Base-by-base conservation (phyloP, 2,797 vertebrate genomes). In the Scolopax rusticola region DNA sequence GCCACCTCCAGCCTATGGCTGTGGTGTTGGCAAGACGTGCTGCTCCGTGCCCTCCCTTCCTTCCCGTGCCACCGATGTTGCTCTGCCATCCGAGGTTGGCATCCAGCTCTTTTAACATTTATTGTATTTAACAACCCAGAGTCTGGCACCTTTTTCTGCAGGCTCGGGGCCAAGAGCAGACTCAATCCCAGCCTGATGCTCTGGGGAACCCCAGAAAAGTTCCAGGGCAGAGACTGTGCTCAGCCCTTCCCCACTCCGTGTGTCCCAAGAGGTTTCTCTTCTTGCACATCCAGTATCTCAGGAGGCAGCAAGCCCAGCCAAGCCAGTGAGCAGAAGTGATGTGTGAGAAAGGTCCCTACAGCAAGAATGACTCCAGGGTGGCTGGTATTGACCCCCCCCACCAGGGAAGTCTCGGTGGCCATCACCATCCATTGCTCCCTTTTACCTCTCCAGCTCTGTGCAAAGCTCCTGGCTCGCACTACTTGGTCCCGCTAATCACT, bases 11-110 rank as follows among this genome's bases (percentile, higher is more conserved):
- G 59, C 45, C 18, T 4, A 4, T 4, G 25, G 75, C 54, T 80
- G 38, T 0, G 0, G 53, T 14, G 20, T 30, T 36, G 21, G 73
- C 25, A 50, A 48, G 32, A 47, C 0, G 0, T 15, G 69, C 43
- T 23, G 19, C 61, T 28, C 45, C 0, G 0, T 41, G 38, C 23
- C 25, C 48, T 85, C 60, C 60, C 53, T 81, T 56, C 60, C 53
- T 81, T n/a, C 65, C 57, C 0, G 0, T 2, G 0, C 53, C 11
- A 2, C 51, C 28, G 64, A 4, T 56, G 80, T 27, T 78, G 61
- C 74, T 74, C 41, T 89, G 91, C 75, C n/a, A 1, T 14, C 54
- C 0, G 0, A 43, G 57, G 41, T 1, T 89, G 71, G 51, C 84
- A 83, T 43, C n/a, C 68, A 85, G 64, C 84, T 90, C 74, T 43